Evolutionary conservation across 1,140 invertebrate species (phyloP), one percentile per base, ranked within the genome.

Genomic region (Tetranychus urticae): DNA sequence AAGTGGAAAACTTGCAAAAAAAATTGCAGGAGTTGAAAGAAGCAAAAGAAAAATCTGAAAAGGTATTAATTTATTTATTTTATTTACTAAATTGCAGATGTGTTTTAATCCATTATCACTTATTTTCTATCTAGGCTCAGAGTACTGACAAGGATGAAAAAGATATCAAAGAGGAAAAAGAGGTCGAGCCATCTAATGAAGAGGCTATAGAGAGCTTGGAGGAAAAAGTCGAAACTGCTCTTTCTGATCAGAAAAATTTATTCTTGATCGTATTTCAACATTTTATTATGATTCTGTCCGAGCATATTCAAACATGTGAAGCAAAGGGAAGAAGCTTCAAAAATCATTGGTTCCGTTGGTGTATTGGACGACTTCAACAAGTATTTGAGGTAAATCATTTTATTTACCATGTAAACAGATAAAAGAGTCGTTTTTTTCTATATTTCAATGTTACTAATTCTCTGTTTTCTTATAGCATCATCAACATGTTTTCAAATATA

Each of bases 221-320:
- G 71, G 92, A 96, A 71, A 84, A 85, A 66, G 71, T 96, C 60
- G 92, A 97, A 75, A 81, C 84, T 37, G 88, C 88, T 0, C 88
- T 94, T 74, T 87, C 86, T 61, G 89, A 96, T 73, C 89, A 94
- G 71, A 97, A 97, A 74, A 89, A 92, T 73, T 75, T 97, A 31
- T 97, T 97, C 70, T 79, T 97, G 10, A 94, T 97, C 70, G 88
- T 97, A 67, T 96, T 97, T 73, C 90, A 96, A 46, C 54, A 56
- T 47, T 97, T 98, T 73, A 97, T 97, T 63, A 96, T 97, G 85
- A 89, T 94, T 66, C 77, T 98, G 56, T 93, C 90, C 0, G 92
- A 97, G 73, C 91, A 97, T 77, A 78, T 97, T 65, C 85, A 90
- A 39, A 77, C 83, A 46, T 90, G 86, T 72, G 91, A 97, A 71